A percentile compares a stretch with the other conserved stretches of the same genome.
These are phyloP conservation scores for Maconellicoccus hirsutus DNA, from an alignment of 1,140 invertebrate genomes.

Conservation along the genomic window DNA sequence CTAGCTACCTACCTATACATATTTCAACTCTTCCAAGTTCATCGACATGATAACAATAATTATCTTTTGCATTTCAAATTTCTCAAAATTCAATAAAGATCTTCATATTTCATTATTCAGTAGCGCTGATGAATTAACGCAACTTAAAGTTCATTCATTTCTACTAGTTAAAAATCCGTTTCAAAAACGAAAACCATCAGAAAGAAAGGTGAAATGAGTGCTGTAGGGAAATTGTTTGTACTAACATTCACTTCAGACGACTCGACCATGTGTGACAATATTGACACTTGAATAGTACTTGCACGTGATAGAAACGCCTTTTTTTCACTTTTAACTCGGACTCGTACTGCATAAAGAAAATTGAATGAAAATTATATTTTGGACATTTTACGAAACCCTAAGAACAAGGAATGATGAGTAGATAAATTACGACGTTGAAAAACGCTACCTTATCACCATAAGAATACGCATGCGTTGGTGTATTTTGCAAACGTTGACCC, in stretches of 20 bases:
- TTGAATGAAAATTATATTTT: not conserved
- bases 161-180: too few species aligned
- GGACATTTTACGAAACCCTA: not conserved
- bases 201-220: too few species aligned
- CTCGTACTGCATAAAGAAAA: not conserved
- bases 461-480: constrained; percentile 11
- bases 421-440: not conserved
- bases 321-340: not conserved
- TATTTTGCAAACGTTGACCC: constrained; percentile 15
- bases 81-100: too few species aligned
- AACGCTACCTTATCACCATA: not conserved
- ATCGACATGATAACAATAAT: too few species aligned
- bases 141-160: too few species aligned
- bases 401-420: not conserved
- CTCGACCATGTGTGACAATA: not conserved
- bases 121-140: too few species aligned
- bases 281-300: not conserved
- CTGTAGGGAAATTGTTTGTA: not conserved
- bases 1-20: too few species aligned
- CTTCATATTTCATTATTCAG: too few species aligned
- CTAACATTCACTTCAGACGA: not conserved
- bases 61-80: too few species aligned
- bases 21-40: too few species aligned
- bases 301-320: not conserved
- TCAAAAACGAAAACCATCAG: not conserved